A percentile compares a stretch with the other conserved stretches of the same genome.
These are phyloP conservation scores for Sebastes aleutianus DNA, from an alignment of 2,797 vertebrate genomes.

Conservation along the genomic window DNA sequence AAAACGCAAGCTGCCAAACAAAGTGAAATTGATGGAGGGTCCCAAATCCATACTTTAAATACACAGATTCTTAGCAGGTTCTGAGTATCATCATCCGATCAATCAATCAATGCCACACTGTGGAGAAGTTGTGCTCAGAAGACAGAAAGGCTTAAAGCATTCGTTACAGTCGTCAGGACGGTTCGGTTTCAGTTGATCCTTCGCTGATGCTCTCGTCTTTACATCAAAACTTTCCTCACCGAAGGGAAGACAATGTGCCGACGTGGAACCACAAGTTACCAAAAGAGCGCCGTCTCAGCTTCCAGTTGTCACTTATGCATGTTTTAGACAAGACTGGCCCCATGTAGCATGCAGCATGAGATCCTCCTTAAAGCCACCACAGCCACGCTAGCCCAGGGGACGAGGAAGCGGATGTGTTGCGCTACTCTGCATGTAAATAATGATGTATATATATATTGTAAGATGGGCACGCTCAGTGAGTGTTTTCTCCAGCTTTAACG, in stretches of 20 bases:
- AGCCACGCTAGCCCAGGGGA: slow-evolving; percentile 51
- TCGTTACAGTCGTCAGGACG: not conserved
- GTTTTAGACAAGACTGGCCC: not conserved
- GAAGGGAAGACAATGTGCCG: not conserved
- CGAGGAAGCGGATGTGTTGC: slow-evolving; percentile 31
- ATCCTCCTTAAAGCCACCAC: slow-evolving; percentile 50
- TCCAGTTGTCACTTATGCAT: slow-evolving; percentile 39
- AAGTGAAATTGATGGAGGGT: not conserved
- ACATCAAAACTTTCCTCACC: not conserved
- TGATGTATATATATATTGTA: slow-evolving; percentile 3
- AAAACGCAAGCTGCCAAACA: not conserved
- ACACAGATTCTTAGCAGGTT: not conserved
- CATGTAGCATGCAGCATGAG: not conserved
- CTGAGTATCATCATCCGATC: not conserved
- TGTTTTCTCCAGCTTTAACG: not conserved
- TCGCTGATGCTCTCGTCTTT: not conserved
- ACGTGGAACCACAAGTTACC: not conserved
- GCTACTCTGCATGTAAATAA: slow-evolving; percentile 65
- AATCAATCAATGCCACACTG: too few species aligned
- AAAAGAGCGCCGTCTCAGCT: not conserved
- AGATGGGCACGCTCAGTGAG: slow-evolving; percentile 1
- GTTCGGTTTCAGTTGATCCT: not conserved
- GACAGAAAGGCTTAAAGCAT: not conserved
- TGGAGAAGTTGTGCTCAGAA: too few species aligned
- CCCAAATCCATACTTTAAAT: not conserved